These are phyloP conservation scores for Sarcophaga carnaria DNA, from an alignment of 2,888 invertebrate genomes.

Conservation along the genomic window DNA sequence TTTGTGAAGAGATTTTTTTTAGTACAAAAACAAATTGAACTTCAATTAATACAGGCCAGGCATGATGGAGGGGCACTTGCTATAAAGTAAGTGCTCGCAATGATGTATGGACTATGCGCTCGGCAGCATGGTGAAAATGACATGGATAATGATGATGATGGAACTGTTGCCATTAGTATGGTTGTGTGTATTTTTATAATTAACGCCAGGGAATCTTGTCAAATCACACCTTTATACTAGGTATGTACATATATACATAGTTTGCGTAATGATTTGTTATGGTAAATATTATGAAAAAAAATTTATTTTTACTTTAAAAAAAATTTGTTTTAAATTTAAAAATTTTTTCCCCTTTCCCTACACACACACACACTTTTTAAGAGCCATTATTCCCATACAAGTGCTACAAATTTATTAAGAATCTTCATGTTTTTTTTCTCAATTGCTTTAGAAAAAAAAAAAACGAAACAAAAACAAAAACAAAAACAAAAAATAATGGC, in stretches of 20 bases:
- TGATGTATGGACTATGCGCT: too few relatives aligned
- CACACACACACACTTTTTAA: background rate
- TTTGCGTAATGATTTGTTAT: background rate
- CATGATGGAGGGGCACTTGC: too few relatives aligned
- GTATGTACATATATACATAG: background rate
- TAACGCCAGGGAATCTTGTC: slow-evolving; percentile 32
- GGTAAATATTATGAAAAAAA: slow-evolving; percentile 10
- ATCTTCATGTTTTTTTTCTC: background rate
- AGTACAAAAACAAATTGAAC: background rate
- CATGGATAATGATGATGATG: background rate
- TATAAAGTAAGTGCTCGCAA: too few relatives aligned
- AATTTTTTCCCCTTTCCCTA: background rate
- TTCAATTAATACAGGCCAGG: background rate
- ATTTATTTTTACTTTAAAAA: slow-evolving; percentile 14
- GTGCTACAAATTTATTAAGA: slow-evolving; percentile 28
- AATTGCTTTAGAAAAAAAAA: background rate
- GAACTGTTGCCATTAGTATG: background rate
- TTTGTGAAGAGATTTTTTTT: background rate
- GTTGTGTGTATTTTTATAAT: slow-evolving; percentile 17
- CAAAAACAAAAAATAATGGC: slow-evolving; percentile 2
- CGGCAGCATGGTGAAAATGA: too few relatives aligned
- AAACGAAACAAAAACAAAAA: too few relatives aligned
- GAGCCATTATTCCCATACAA: slow-evolving; percentile 10
- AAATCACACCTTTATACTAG: slow-evolving; percentile 46
- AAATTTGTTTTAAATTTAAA: background rate